Base-by-base conservation (phyloP, 2,797 vertebrate species). In the Gobionotothen gibberifrons region DNA sequence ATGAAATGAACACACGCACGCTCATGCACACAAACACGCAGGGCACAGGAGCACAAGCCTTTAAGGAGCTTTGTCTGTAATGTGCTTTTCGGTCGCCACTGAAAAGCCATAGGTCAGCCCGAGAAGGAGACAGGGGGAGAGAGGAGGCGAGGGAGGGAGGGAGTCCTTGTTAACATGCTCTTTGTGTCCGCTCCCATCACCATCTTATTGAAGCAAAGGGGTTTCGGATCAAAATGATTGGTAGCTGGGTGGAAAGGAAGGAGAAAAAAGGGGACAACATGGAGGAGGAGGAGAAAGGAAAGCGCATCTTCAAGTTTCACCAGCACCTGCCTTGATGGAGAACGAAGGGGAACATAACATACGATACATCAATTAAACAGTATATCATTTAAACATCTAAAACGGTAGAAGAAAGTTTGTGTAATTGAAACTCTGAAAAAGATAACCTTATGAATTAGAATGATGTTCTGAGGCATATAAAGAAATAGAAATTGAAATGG, bases 51-150 rank as follows among this genome's bases (percentile, higher is more conserved):
- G 71, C 73, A 43, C 78, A 89, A 91, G 87, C 88, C 84, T 87
- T 91, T 92, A 93, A 93, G 90, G 85, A 88, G 91, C 89, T 94
- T 93, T 93, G 82, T 82, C 78, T 88, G 52, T 89, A 92, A 93
- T 92, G 89, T 87, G 92, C 90, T 92, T 91, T 88, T 88, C 75
- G 61, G 83, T 61, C 84, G 85, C 67, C 68, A 72, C 73, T 79
- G 74, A 78, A 79, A 87, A 83, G 84, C 81, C 79, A 89, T 55
- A 89, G 90, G 90, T 91, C 83, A 88, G 80, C 22, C 3, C 22
- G 79, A 71, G 80, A 55, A 72, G 71, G 76, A 78, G 75, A 74
- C 40, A 22, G 40, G 61, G 69, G 52, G 70, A 47, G 77, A 64
- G 74, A 60, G 65, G 58, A 48, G 72, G 68, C 3, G 21, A 43